Evolutionary conservation across 2,888 invertebrate genomes (phyloP).

Genomic region (Tipula unca): DNA sequence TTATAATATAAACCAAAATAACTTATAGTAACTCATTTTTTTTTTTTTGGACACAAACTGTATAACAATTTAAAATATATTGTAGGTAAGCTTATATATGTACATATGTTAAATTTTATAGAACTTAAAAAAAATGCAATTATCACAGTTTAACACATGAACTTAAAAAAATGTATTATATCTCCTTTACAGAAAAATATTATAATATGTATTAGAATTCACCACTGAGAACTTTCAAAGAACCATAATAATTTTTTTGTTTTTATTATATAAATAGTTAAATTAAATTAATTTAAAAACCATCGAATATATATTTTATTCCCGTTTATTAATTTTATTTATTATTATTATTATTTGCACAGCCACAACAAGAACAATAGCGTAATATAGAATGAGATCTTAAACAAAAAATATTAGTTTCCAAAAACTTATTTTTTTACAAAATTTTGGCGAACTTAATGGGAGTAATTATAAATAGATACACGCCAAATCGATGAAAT

Average conservation of each 20-base stretch:
- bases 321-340: neutral
- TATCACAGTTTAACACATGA: neutral
- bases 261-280: neutral
- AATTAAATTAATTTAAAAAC: neutral
- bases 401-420: conserved; percentile 10
- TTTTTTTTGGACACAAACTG: neutral
- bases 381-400: conserved; percentile 1
- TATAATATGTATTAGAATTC: neutral
- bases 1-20: neutral
- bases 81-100: neutral
- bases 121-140: neutral
- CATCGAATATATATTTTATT: neutral
- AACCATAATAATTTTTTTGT: neutral
- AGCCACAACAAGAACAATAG: conserved; percentile 16
- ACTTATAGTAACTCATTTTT: neutral
- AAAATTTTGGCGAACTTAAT: conserved; percentile 18
- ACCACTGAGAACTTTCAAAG: neutral
- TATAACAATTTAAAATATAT: neutral
- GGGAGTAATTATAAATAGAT: conserved; percentile 20
- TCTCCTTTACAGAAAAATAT: neutral
- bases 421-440: conserved; percentile 14
- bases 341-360: neutral
- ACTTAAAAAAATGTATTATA: conserved; percentile 1
- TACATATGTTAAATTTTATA: neutral
- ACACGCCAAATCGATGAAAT: conserved; percentile 20